phyloP scores from a whole-genome alignment of 1,140 invertebrate species.

The Drosophila tropicalis region DNA sequence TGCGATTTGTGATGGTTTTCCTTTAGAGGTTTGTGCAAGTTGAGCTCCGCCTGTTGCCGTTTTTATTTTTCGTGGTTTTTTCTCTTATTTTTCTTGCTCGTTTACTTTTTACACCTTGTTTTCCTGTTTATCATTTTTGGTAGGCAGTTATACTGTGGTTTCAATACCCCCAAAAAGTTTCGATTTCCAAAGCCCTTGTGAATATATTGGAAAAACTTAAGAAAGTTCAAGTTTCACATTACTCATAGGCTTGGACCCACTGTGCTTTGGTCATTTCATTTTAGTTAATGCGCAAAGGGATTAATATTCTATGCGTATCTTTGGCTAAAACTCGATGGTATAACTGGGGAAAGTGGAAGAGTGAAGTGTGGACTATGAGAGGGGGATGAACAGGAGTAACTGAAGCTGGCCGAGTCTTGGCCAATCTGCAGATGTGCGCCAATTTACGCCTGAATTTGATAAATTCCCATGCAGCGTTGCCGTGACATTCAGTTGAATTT shows the following conservation, averaged over 20 bases:
- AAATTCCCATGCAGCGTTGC: conserved; percentile 76
- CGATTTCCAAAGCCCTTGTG: no score
- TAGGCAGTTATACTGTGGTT: neutral
- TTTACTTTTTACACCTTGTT: conserved; percentile 18
- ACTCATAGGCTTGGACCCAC: conserved; percentile 22
- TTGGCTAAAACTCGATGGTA: conserved; percentile 28
- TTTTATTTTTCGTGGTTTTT: conserved; percentile 29
- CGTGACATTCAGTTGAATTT: conserved; percentile 76
- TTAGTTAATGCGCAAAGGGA: conserved; percentile 72
- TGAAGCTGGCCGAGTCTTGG: conserved; percentile 27
- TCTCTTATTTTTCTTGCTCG: conserved; percentile 15
- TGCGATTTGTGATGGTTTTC: conserved; percentile 82
- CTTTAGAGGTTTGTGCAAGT: conserved; percentile 51
- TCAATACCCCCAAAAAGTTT: no score
- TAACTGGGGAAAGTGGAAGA: conserved; percentile 37
- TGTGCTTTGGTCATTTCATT: conserved; percentile 73
- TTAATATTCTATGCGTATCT: conserved; percentile 80
- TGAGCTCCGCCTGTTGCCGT: conserved; percentile 59
- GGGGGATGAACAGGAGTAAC: conserved; percentile 14
- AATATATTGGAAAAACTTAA: no score
- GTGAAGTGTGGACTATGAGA: conserved; percentile 21
- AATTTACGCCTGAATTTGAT: conserved; percentile 80
- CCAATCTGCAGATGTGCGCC: conserved; percentile 79
- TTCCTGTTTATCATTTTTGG: neutral
- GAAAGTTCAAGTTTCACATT: no score